Evolutionary conservation across 2,888 invertebrate species (phyloP).

Genomic region (Sussaba pulchella): DNA sequence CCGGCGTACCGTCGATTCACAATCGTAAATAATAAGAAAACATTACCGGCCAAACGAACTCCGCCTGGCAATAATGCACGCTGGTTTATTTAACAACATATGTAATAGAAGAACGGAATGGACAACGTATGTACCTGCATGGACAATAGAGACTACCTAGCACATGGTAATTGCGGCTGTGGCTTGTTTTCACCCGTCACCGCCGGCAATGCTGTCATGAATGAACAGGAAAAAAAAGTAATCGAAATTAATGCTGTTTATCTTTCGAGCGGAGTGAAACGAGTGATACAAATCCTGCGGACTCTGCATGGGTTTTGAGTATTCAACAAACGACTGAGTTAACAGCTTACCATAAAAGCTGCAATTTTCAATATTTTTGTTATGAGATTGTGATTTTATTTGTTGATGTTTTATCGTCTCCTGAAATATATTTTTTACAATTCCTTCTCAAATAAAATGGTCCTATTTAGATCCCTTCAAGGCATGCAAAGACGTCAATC

Average conservation of each 20-base stretch:
- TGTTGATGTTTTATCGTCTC: too few relatives aligned
- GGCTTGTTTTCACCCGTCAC: constrained; percentile 10
- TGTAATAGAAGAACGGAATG: constrained; percentile 8
- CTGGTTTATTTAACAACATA: constrained; percentile 37
- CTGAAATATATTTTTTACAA: too few relatives aligned
- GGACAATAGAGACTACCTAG: constrained; percentile 11
- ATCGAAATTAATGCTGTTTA: constrained; percentile 7
- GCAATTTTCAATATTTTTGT: too few relatives aligned
- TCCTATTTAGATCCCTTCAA: too few relatives aligned
- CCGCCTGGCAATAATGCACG: constrained; percentile 26
- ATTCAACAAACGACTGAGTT: too few relatives aligned
- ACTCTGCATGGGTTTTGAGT: too few relatives aligned
- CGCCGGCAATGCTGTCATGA: background rate
- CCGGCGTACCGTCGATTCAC: constrained; percentile 61
- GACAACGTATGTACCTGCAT: background rate
- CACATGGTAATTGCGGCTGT: constrained; percentile 38
- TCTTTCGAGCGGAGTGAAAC: too few relatives aligned
- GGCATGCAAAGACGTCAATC: too few relatives aligned
- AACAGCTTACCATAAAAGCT: too few relatives aligned
- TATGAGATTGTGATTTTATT: too few relatives aligned
- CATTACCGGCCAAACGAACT: constrained; percentile 36
- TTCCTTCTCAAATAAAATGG: too few relatives aligned
- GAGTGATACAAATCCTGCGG: too few relatives aligned
- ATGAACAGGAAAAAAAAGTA: background rate
- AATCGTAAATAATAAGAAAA: constrained; percentile 72